Evolutionary conservation across 2,113 vertebrate genomes (phyloP).

Genomic region (Oryzias woworae): DNA sequence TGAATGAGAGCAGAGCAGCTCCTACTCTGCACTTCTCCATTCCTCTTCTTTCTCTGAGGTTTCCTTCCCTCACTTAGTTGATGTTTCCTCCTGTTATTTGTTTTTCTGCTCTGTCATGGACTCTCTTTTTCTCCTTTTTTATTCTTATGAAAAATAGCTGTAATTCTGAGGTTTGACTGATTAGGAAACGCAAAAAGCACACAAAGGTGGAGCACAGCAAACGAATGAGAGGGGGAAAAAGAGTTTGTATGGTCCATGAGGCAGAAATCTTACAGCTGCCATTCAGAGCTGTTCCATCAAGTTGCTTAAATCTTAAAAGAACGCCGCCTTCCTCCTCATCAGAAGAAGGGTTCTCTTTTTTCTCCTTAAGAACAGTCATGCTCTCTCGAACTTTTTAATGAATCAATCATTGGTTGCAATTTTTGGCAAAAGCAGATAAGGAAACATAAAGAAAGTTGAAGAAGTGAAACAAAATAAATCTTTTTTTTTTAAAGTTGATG

Average conservation of each 20-base stretch:
- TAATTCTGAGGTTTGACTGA: slow-evolving; percentile 68
- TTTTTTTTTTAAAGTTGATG: no score
- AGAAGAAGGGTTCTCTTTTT: slow-evolving; percentile 45
- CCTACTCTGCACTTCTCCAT: slow-evolving; percentile 30
- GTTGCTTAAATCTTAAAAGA: slow-evolving; percentile 46
- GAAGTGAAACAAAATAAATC: no score
- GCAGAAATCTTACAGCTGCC: slow-evolving; percentile 14
- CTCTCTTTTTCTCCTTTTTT: slow-evolving; percentile 42
- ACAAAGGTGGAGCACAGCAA: slow-evolving; percentile 70
- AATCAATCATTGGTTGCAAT: slow-evolving; percentile 40
- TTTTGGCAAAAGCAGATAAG: slow-evolving; percentile 8
- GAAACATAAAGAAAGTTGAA: neutral
- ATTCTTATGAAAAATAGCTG: slow-evolving; percentile 72
- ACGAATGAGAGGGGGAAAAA: slow-evolving; percentile 33
- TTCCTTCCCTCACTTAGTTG: slow-evolving; percentile 15
- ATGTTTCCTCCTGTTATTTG: neutral
- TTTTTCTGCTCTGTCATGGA: slow-evolving; percentile 31
- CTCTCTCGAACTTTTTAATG: slow-evolving; percentile 25
- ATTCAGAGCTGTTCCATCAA: slow-evolving; percentile 30
- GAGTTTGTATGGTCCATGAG: slow-evolving; percentile 7
- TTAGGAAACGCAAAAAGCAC: slow-evolving; percentile 70
- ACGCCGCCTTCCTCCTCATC: slow-evolving; percentile 42
- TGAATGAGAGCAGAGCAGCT: slow-evolving; percentile 58
- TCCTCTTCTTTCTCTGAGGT: slow-evolving; percentile 18
- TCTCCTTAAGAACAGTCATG: slow-evolving; percentile 46